Conservation (phyloP, 2,888 invertebrate species). For the Archips crataeganus region DNA sequence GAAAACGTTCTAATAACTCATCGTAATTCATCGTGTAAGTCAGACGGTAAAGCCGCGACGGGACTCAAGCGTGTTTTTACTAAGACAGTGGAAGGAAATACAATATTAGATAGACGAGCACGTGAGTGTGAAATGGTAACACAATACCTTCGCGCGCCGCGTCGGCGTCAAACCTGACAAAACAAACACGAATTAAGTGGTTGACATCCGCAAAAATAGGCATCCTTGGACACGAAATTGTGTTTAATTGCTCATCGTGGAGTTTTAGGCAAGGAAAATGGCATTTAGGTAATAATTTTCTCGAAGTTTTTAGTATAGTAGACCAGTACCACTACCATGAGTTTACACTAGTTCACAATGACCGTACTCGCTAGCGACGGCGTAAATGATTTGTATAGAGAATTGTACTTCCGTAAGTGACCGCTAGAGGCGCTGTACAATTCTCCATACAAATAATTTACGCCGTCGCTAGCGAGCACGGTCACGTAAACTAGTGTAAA, state of each 20-base stretch:
- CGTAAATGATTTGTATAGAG: no score
- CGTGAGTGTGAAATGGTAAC: constrained; percentile 65
- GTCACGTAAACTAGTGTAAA: no score
- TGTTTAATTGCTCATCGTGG: constrained; percentile 25
- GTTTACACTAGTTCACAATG: no score
- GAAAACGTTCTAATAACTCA: no score
- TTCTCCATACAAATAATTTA: no score
- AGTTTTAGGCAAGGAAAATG: neutral
- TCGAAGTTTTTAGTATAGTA: no score
- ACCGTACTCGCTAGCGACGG: no score
- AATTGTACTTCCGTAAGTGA: no score
- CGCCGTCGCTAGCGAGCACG: no score
- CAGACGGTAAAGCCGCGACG: neutral
- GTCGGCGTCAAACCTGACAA: constrained; percentile 64
- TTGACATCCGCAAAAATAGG: constrained; percentile 42
- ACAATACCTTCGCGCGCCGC: constrained; percentile 70
- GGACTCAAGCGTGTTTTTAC: constrained; percentile 6
- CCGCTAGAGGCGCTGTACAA: no score
- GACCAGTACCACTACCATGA: no score
- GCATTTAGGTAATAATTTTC: neutral
- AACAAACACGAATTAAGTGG: constrained; percentile 67
- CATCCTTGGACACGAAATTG: constrained; percentile 4
- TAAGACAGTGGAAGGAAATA: constrained; percentile 31
- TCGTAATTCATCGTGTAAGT: neutral
- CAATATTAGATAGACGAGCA: constrained; percentile 14